Percentiles rank a stretch among this genome's conserved stretches.
These are phyloP conservation scores for Galagoides demidoff DNA, from an alignment of 2,797 vertebrate genomes.

Conservation along the genomic window DNA sequence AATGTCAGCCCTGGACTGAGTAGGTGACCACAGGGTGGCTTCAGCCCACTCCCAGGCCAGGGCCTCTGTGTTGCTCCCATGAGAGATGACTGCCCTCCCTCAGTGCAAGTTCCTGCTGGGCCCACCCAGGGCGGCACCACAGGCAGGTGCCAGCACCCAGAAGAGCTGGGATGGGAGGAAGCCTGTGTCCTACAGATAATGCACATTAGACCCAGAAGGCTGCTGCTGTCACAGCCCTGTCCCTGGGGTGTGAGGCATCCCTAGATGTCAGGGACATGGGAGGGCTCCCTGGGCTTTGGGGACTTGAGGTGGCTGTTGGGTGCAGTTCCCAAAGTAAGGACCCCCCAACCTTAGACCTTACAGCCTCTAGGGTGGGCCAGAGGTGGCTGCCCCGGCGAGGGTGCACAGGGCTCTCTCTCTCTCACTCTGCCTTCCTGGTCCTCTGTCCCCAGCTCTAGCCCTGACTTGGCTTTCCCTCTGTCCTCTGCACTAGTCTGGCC, in stretches of 20 bases:
- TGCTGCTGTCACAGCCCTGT: not conserved
- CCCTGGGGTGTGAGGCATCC: not conserved
- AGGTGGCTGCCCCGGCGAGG: not conserved
- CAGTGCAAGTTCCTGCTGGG: not conserved
- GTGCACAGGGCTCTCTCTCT: accelerated
- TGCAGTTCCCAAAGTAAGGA: not conserved
- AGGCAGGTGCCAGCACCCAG: accelerated
- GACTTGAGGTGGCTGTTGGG: no score
- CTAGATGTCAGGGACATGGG: not conserved
- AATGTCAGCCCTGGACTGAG: slow-evolving; percentile 54
- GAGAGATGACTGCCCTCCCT: not conserved
- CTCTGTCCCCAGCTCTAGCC: no score
- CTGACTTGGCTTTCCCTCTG: not conserved
- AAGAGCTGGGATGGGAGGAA: not conserved
- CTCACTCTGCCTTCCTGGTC: not conserved
- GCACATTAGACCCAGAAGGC: not conserved
- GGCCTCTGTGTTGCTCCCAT: no score
- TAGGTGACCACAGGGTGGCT: not conserved
- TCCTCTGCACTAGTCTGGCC: not conserved
- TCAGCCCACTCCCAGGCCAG: no score
- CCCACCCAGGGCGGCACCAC: accelerated
- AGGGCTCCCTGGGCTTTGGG: not conserved
- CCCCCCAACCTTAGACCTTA: not conserved
- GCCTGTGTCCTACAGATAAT: not conserved
- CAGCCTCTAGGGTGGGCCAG: not conserved